Evolutionary conservation across 2,888 invertebrate species (phyloP), one percentile per base, ranked within the genome.

Genomic region (Tanytarsus gracilentus): DNA sequence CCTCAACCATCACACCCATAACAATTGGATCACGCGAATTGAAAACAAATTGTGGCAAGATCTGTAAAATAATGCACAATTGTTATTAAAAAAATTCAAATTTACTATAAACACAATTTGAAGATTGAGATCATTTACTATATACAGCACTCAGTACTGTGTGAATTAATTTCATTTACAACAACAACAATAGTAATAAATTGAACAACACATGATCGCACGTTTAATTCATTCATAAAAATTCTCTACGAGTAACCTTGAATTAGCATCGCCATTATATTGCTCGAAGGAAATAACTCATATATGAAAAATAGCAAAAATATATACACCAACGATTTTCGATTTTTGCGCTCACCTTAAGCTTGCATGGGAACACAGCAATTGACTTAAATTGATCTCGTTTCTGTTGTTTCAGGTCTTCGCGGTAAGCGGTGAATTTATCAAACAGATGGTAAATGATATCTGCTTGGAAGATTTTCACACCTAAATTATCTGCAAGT

Each of bases 361-460:
- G 78, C 75, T 95, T 96, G 79, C 97, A 98, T 0, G 99, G 99
- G 78, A 99, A 99, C 64, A 99, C 96, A 18, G 99, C 99, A 65
- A 98, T 85, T 69, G 94, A 86, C 70, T 95, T 95, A 78, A 93
- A 88, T 74, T 98, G 95, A 66, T 96, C 95, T 26, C 96, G 84
- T 70, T 94, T 96, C 74, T 84, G 85, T 70, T 86, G 85, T 69
- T 87, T 90, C 59, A 96, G 76, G 67, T 97, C 95, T 62, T 96
- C 95, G 63, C 94, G 81, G 75, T 88, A 93, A 11, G 88, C 85
- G 68, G 84, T 95, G 78, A 99, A 99, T 73, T 90, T 89, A 75
- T 99, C 99, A 76, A 98, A 98, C 70, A 99, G 79, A 76, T 99
- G 99, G 77, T 99, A 99, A 70, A 99, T 99, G 72, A 99, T 99